These are phyloP conservation scores for Coracopsis vasa DNA, from an alignment of 2,113 vertebrate genomes.

Conservation along the genomic window DNA sequence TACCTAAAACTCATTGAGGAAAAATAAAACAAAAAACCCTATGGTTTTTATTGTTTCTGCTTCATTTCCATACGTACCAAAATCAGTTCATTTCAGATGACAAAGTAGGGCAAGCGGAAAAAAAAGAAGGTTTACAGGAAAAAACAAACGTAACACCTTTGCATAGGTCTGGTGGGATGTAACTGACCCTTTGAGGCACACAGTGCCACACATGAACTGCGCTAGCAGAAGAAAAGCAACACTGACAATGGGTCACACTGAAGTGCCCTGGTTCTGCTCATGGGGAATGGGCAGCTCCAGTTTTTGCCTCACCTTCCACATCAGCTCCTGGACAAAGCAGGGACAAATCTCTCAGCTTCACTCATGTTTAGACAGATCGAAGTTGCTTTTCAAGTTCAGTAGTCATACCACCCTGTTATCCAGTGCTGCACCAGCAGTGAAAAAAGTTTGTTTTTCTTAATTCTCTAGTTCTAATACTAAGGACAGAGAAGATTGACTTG, in stretches of 20 bases:
- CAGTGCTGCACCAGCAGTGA: not conserved
- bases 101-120: not conserved
- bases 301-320: not conserved
- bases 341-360: not conserved
- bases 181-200: not conserved
- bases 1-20: not conserved
- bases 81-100: not conserved
- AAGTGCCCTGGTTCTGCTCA: not conserved
- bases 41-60: not conserved
- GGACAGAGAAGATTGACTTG: not conserved
- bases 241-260: not conserved
- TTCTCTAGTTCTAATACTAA: not conserved
- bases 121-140: not conserved
- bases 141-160: not conserved
- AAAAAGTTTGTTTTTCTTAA: not conserved
- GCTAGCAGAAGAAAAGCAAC: fast-evolving
- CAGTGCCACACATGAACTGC: not conserved
- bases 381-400: not conserved
- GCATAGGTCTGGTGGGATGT: not conserved
- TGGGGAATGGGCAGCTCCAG: not conserved
- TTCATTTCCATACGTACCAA: not conserved
- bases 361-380: not conserved
- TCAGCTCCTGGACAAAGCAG: not conserved
- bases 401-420: not conserved
- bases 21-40: not conserved